Conservation (phyloP, 2,113 vertebrate genomes). For the Dasypus novemcinctus region DNA sequence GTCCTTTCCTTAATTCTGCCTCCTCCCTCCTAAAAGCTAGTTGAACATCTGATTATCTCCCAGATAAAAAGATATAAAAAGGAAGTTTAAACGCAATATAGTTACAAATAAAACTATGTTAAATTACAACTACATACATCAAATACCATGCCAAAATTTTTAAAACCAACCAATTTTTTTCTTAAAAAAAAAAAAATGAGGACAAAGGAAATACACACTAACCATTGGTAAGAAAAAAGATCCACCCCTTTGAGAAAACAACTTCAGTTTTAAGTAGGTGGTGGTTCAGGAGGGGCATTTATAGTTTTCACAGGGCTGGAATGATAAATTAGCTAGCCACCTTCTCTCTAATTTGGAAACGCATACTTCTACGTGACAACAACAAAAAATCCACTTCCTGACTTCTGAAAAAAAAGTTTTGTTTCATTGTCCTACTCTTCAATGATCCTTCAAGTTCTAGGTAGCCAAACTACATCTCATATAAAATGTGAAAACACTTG, state of each 20-base stretch:
- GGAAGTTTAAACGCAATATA: neutral
- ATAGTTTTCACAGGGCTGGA: neutral
- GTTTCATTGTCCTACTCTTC: neutral
- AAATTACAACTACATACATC: neutral
- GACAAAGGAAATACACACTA: neutral
- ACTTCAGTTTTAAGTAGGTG: neutral
- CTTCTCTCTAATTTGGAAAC: slow-evolving; percentile 37
- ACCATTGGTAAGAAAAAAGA: neutral
- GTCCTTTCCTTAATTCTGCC: neutral
- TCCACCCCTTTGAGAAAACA: neutral
- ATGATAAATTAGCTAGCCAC: neutral
- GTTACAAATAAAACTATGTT: slow-evolving; percentile 28
- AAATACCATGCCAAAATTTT: neutral
- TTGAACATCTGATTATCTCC: neutral
- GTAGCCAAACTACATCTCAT: neutral
- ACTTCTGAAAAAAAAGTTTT: neutral
- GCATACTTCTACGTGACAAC: neutral
- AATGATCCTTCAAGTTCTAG: neutral
- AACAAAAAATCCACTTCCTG: neutral
- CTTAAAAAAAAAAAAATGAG: neutral
- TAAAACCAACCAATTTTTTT: slow-evolving; percentile 23
- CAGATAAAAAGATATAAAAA: neutral
- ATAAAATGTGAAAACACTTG: neutral
- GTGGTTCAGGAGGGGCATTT: neutral
- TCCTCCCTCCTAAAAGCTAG: neutral